Conservation (phyloP, 1,140 invertebrate genomes). For the Panonychus citri region DNA sequence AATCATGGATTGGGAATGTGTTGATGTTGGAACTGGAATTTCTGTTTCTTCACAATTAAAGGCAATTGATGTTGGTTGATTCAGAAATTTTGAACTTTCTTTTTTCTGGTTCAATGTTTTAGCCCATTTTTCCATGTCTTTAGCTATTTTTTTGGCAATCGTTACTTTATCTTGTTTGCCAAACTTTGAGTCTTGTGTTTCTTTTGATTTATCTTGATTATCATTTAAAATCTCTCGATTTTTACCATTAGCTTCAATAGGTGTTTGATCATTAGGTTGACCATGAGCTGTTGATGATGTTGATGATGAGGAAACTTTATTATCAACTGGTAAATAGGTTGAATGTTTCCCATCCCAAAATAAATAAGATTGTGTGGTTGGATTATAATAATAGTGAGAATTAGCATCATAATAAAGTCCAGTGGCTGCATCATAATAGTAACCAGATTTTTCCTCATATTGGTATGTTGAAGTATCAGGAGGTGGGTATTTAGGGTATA, state of each 20-base stretch:
- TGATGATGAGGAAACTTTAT: background rate
- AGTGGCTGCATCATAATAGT: constrained; percentile 81
- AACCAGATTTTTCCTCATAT: constrained; percentile 83
- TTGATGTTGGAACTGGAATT: background rate
- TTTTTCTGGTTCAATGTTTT: constrained; percentile 92
- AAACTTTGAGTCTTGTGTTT: constrained; percentile 24
- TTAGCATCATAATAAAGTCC: constrained; percentile 85
- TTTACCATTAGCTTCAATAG: too few relatives aligned
- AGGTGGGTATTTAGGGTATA: constrained; percentile 20
- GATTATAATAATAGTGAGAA: constrained; percentile 67
- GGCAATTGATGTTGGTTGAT: background rate
- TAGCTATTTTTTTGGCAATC: constrained; percentile 91
- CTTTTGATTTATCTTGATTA: constrained; percentile 14
- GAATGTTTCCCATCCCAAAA: constrained; percentile 73
- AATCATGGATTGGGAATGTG: too few relatives aligned
- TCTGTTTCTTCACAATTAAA: background rate
- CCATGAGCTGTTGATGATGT: background rate
- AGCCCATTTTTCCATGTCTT: constrained; percentile 89
- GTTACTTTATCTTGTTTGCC: constrained; percentile 67
- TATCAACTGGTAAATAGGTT: constrained; percentile 46
- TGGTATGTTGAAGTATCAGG: constrained; percentile 78
- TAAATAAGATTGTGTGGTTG: constrained; percentile 63
- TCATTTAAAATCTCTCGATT: too few relatives aligned
- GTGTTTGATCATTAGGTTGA: too few relatives aligned
- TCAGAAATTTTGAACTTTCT: constrained; percentile 31